phyloP scores from a whole-genome alignment of 2,797 vertebrate species.

The Dryobates pubescens region DNA sequence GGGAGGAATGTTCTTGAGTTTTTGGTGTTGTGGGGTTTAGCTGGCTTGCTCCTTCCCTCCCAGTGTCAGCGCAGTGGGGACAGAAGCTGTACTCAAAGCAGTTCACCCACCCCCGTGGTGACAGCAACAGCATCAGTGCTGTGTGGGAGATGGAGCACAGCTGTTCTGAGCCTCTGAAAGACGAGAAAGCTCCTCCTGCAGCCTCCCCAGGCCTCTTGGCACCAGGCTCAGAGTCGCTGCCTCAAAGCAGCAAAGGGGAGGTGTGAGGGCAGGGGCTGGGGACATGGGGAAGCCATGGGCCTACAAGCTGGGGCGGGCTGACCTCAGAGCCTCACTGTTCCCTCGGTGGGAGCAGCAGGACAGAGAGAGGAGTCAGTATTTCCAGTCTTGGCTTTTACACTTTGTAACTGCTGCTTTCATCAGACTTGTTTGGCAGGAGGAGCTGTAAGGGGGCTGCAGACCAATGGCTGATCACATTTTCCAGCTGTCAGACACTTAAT shows the following conservation, averaged over 20 bases:
- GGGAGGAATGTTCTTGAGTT: neutral
- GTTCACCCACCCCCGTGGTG: neutral
- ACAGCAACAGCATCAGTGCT: neutral
- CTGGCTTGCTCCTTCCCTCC: neutral
- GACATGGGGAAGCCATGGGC: fast-evolving
- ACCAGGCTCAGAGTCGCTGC: fast-evolving
- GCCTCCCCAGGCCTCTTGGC: neutral
- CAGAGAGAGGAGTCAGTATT: neutral
- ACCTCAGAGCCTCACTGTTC: neutral
- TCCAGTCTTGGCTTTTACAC: neutral
- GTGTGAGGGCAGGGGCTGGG: fast-evolving
- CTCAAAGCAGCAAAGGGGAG: neutral
- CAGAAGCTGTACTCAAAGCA: fast-evolving
- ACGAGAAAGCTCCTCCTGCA: neutral
- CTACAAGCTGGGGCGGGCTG: fast-evolving
- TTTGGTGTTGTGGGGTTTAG: neutral
- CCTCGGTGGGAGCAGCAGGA: neutral
- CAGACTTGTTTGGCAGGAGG: neutral
- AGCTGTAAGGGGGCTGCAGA: neutral
- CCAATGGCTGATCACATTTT: conserved; percentile 50
- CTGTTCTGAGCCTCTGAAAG: neutral
- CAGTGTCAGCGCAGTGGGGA: neutral
- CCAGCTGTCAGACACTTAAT: conserved; percentile 53
- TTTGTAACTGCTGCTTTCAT: conserved; percentile 13
- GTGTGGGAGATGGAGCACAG: neutral